Percentiles rank a stretch among this genome's conserved stretches.
These are phyloP conservation scores for Hafferia zeledoni DNA, from an alignment of 2,797 vertebrate species.

Conservation along the genomic window DNA sequence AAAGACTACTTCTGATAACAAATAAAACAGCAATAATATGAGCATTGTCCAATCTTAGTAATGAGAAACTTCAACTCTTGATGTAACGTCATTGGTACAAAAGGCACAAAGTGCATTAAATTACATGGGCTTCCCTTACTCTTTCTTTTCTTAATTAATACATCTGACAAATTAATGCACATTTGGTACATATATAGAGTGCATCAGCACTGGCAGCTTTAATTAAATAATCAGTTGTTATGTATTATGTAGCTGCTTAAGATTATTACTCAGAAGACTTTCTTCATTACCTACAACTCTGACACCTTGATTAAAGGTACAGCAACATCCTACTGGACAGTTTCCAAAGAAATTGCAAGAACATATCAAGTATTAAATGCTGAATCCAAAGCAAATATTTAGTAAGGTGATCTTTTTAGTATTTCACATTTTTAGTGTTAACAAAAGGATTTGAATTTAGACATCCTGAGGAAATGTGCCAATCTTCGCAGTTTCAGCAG, in stretches of 20 bases:
- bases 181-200: not conserved
- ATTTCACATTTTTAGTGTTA: conserved; percentile 20
- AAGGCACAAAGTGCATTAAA: not conserved
- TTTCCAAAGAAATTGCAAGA: conserved; percentile 30
- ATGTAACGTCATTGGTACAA: not conserved
- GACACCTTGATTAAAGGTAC: not conserved
- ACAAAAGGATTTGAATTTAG: conserved; percentile 42
- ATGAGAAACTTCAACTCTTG: not conserved
- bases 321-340: not conserved
- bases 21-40: not conserved
- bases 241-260: not conserved
- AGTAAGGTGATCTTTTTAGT: conserved; percentile 25
- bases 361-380: not conserved
- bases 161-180: not conserved
- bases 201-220: not conserved
- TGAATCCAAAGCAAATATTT: conserved; percentile 52
- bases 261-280: conserved; percentile 11
- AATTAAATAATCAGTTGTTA: conserved; percentile 31
- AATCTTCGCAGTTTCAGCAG: not conserved
- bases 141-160: conserved; percentile 13
- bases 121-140: not conserved
- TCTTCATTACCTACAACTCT: not conserved
- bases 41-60: not conserved
- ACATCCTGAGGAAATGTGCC: not conserved
- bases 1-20: not conserved